Base-by-base conservation (phyloP, 2,888 invertebrate species). In the Germaria angustata region DNA sequence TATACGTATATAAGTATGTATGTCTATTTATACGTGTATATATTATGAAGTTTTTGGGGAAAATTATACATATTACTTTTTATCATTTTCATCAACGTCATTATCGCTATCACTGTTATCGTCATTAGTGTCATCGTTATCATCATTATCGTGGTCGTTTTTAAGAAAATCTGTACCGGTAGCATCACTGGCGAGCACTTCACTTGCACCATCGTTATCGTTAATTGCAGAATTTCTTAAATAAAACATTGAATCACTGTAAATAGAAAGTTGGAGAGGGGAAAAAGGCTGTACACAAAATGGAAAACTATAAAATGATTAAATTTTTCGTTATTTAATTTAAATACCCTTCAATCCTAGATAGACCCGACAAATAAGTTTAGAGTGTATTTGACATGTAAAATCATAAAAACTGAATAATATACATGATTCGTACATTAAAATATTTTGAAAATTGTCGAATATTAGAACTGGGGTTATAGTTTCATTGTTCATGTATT, bases 171-270 rank as follows among this genome's bases (percentile, higher is more conserved):
- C 57, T 32, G 41, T 32, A 55, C 24, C 39, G 65, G 20, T 34
- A 11, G 9, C 8, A 55, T 63, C 69, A 41, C 39, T 59, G 32
- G 61, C 63, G 32, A 36, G 22, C 36, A 28, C 36, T 63, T 72
- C 65, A 81, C 66, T 71, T 1, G 32, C 69, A 22, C 69, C 22
- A 39, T 46, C 6, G 2, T 72, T 39, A 61, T 68, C 20, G 46
- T 73, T 73, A 63, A 49, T 34, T 63, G 36, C 28, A 51, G 81
- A 34, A 53, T 75, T 82, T 75, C 53, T 78, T n/a, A 59, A 69
- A 71, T 82, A 46, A 46, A 71, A 75, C 69, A 66, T 69, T 24
- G 88, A 87, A 46, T 89, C 87, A 34, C 90, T 90, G 63, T 4
- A 79, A 81, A 65, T 20, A 57, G 32, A 55, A 4, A 36, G 15